These are phyloP conservation scores for Tholera decimalis DNA, from an alignment of 2,888 invertebrate genomes.

Conservation along the genomic window DNA sequence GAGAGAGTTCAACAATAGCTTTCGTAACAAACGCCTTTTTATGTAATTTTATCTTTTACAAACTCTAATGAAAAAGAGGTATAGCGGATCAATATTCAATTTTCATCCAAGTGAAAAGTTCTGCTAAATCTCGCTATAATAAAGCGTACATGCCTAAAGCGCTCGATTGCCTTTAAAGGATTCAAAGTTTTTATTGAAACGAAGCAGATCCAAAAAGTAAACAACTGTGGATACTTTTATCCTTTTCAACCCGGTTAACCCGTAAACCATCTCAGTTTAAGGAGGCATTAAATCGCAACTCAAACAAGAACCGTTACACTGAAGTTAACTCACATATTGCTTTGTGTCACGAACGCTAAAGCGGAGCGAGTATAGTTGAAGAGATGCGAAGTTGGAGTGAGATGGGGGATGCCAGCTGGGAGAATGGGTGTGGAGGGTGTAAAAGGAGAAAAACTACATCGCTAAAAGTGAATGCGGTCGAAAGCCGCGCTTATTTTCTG, in stretches of 20 bases:
- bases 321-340: conserved; percentile 91
- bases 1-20: conserved; percentile 30
- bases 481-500: conserved; percentile 90
- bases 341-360: conserved; percentile 91
- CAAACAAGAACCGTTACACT: conserved; percentile 91
- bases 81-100: conserved; percentile 64
- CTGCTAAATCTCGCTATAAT: conserved; percentile 68
- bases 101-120: conserved; percentile 67
- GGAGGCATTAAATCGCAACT: conserved; percentile 92
- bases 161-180: conserved; percentile 80
- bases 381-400: conserved; percentile 82
- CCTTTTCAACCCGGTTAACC: conserved; percentile 89
- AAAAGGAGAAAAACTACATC: conserved; percentile 91
- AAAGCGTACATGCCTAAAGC: conserved; percentile 73
- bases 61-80: conserved; percentile 61
- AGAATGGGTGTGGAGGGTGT: conserved; percentile 89
- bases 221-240: conserved; percentile 87
- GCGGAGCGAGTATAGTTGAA: conserved; percentile 84
- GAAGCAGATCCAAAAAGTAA: conserved; percentile 86
- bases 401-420: conserved; percentile 83
- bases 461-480: conserved; percentile 92
- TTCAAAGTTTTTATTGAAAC: conserved; percentile 87
- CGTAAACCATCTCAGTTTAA: conserved; percentile 91
- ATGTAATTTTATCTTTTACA: conserved; percentile 40
- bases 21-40: conserved; percentile 30